Evolutionary conservation across 2,797 vertebrate species (phyloP).

Genomic region (Anguilla pacifica): DNA sequence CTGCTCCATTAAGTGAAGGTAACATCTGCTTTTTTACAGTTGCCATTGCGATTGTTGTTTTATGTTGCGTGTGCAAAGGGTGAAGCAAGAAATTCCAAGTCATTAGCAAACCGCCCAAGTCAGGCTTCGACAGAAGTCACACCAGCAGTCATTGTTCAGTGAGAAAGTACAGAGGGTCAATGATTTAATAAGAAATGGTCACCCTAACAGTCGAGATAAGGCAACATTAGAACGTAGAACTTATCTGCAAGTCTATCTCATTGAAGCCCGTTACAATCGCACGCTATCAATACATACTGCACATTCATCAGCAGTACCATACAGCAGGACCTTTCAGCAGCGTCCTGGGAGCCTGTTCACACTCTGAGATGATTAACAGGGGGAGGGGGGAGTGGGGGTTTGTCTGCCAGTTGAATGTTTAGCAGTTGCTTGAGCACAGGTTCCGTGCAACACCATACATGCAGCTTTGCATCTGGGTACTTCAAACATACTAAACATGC

Average conservation of each 20-base stretch:
- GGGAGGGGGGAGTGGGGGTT: neutral
- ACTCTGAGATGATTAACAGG: neutral
- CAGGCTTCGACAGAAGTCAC: neutral
- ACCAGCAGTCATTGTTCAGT: neutral
- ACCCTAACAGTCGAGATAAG: neutral
- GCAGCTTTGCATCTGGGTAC: neutral
- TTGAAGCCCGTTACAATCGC: neutral
- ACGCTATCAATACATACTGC: neutral
- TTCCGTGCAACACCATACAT: neutral
- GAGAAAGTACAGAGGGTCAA: neutral
- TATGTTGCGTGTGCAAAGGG: neutral
- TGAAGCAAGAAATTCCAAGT: neutral
- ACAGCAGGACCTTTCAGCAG: neutral
- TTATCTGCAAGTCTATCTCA: neutral
- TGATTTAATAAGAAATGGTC: neutral
- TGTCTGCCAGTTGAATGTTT: neutral
- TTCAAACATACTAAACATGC: neutral
- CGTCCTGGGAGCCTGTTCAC: neutral
- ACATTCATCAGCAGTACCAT: neutral
- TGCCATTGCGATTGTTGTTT: neutral
- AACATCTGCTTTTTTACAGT: neutral
- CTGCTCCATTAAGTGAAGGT: neutral
- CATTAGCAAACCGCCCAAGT: neutral
- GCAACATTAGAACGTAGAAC: neutral
- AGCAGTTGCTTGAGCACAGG: neutral